Conservation (phyloP, 2,113 vertebrate species). For the Phocoena phocoena region DNA sequence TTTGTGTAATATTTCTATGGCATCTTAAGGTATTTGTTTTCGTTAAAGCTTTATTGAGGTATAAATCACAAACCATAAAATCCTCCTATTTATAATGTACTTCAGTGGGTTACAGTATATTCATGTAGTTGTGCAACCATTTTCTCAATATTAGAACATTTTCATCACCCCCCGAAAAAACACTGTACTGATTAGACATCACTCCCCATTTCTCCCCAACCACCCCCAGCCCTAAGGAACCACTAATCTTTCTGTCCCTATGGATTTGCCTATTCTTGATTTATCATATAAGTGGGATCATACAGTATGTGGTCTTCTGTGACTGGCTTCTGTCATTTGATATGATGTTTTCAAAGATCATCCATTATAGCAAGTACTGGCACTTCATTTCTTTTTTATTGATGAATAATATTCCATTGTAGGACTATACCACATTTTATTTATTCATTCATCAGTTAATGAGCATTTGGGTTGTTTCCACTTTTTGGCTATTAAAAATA, state of each 20-base stretch:
- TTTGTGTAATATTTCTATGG: not conserved
- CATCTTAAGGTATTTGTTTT: constrained; percentile 1
- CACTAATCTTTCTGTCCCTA: not conserved
- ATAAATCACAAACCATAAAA: no score
- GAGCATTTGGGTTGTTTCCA: constrained; percentile 18
- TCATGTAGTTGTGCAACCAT: not conserved
- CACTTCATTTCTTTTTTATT: constrained; percentile 1
- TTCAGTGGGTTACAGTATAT: not conserved
- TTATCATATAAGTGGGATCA: not conserved
- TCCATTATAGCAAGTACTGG: not conserved
- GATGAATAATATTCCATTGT: not conserved
- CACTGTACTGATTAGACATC: not conserved
- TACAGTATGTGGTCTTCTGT: not conserved
- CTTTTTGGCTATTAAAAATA: not conserved
- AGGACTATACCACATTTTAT: not conserved
- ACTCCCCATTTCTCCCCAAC: not conserved
- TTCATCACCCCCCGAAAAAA: not conserved
- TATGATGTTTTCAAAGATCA: not conserved
- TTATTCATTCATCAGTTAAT: constrained; percentile 2
- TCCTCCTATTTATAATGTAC: not conserved
- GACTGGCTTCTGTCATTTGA: not conserved
- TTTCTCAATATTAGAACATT: not conserved
- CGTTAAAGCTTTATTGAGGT: no score
- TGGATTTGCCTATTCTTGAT: not conserved
- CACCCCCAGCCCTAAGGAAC: not conserved